A percentile compares a stretch with the other conserved stretches of the same genome.
Conservation (phyloP, 2,797 vertebrate genomes). For the Distichodus sexfasciatus region DNA sequence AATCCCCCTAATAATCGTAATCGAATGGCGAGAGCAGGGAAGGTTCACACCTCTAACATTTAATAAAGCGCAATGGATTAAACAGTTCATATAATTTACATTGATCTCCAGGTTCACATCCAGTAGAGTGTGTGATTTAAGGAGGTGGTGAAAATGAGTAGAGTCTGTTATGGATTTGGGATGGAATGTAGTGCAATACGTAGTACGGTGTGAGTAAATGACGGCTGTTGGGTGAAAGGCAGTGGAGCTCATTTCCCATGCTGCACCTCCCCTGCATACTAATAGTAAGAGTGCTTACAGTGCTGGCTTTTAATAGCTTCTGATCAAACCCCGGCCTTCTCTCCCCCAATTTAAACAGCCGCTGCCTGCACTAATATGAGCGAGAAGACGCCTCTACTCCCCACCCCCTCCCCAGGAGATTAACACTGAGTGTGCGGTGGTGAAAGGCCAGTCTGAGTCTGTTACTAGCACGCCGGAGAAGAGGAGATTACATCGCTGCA, state of each 20-base stretch:
- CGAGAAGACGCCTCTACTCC: constrained; percentile 6
- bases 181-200: too few species aligned
- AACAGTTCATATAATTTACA: too few species aligned
- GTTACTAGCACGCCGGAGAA: constrained; percentile 9
- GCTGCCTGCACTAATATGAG: background rate
- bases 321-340: constrained; percentile 6
- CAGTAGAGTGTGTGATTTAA: too few species aligned
- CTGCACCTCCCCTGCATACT: background rate
- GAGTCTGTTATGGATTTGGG: too few species aligned
- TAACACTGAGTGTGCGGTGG: constrained; percentile 18
- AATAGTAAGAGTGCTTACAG: constrained; percentile 13
- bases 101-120: too few species aligned
- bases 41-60: too few species aligned
- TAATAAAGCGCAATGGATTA: too few species aligned
- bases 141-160: too few species aligned
- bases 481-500: background rate
- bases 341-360: constrained; percentile 21
- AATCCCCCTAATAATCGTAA: too few species aligned
- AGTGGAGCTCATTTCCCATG: background rate
- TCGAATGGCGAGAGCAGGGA: too few species aligned
- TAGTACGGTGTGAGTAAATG: background rate
- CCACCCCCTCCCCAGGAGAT: constrained; percentile 14
- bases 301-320: constrained; percentile 2
- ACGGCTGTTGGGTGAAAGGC: background rate
- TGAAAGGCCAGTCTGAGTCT: constrained; percentile 21